Base-by-base conservation (phyloP, 2,888 invertebrate genomes). In the Galerucella pusilla region DNA sequence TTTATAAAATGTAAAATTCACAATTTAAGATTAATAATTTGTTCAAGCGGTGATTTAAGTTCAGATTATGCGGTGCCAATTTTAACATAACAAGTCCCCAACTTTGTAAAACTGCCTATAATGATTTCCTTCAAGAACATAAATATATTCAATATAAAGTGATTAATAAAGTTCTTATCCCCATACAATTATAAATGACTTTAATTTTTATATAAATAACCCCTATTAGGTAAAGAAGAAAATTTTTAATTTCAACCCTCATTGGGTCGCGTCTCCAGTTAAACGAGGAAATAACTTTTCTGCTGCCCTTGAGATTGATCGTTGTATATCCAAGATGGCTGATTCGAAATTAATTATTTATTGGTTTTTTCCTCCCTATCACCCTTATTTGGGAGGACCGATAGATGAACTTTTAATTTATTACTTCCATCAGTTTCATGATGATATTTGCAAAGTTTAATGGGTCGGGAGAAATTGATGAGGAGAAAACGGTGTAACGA, bases 271-370 rank as follows among this genome's bases (percentile, higher is more conserved):
- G 66, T 70, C 73, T 66, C 64, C 63, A 52, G 68, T 69, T 59
- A 75, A 70, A 73, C 59, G 66, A 79, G 79, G 80, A 81, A 81
- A 81, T 80, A 78, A 78, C 80, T 72, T 77, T 76, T 79, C 70
- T 77, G 74, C 76, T 76, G 77, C 78, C 79, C 79, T 76, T 75
- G 72, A 78, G 80, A 80, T 82, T 83, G 82, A 83, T 84, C 72
- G 72, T 82, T 82, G 79, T 80, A 80, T 81, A 79, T 81, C 80
- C 82, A 84, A 83, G 81, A 85, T 84, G 84, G 84, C 84, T 79
- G 81, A 81, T 76, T 73, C 77, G 80, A 82, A 83, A 84, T 85
- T 85, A 84, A 85, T 85, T 85, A 84, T 84, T 85, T 84, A 85
- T 83, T 72, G 75, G 75, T 75, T 70, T 68, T 71, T 63, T 71